A percentile compares a stretch with the other conserved stretches of the same genome.
Conservation (phyloP, 2,888 invertebrate species). For the Anoplius nigerrimus region DNA sequence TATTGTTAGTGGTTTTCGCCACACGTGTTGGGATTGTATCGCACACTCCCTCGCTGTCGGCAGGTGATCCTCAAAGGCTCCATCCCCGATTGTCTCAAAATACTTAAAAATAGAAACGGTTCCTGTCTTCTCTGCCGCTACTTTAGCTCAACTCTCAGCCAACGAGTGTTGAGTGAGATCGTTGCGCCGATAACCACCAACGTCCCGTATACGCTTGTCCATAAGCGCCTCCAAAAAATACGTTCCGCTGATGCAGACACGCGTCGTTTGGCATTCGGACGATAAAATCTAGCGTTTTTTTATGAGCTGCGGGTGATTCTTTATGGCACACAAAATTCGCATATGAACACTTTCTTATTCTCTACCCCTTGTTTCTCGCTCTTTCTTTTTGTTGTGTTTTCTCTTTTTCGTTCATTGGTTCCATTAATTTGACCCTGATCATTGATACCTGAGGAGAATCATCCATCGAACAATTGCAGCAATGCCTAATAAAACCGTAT, state of each 20-base stretch:
- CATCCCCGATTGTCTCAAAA: too few relatives aligned
- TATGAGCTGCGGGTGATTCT: slow-evolving; percentile 74
- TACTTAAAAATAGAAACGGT: not conserved
- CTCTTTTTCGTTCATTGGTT: slow-evolving; percentile 21
- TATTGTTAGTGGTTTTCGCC: too few relatives aligned
- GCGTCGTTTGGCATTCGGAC: slow-evolving; percentile 64
- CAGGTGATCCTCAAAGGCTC: too few relatives aligned
- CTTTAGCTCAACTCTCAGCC: slow-evolving; percentile 13
- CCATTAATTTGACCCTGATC: not conserved
- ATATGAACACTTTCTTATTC: slow-evolving; percentile 31
- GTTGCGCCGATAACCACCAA: slow-evolving; percentile 32
- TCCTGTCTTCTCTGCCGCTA: not conserved
- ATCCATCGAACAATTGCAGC: too few relatives aligned
- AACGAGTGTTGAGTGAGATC: slow-evolving; percentile 28
- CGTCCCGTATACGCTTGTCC: slow-evolving; percentile 38
- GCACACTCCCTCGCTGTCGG: too few relatives aligned
- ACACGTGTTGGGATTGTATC: too few relatives aligned
- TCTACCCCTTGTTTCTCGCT: slow-evolving; percentile 20
- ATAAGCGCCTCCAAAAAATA: slow-evolving; percentile 58
- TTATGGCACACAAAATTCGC: slow-evolving; percentile 65
- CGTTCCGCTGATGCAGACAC: slow-evolving; percentile 51
- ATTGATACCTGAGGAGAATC: too few relatives aligned
- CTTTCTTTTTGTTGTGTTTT: slow-evolving; percentile 36
- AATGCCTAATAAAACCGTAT: too few relatives aligned
- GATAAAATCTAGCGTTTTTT: slow-evolving; percentile 74